Evolutionary conservation across 2,113 vertebrate genomes (phyloP).

Genomic region (Boleophthalmus pectinirostris): DNA sequence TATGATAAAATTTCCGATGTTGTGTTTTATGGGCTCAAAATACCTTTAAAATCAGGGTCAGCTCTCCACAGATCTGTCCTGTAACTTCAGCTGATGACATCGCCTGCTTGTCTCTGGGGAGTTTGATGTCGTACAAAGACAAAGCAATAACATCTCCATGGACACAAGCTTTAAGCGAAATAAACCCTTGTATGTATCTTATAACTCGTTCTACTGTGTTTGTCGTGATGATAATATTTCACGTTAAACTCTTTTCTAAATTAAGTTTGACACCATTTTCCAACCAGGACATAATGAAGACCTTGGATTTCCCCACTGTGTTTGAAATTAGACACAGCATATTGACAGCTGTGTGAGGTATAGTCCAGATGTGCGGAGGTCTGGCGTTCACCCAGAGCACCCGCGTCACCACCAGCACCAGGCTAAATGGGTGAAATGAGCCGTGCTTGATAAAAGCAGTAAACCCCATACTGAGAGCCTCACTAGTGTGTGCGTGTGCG

Average conservation of each 20-base stretch:
- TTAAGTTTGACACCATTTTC: neutral
- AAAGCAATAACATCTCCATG: too few species aligned
- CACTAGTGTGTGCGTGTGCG: constrained; percentile 32
- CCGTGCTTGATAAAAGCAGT: constrained; percentile 52
- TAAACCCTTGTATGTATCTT: neutral
- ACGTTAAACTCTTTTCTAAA: neutral
- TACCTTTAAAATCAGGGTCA: too few species aligned
- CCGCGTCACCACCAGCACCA: constrained; percentile 25
- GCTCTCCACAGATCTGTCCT: too few species aligned
- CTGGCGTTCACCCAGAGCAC: constrained; percentile 12
- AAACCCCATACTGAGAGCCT: constrained; percentile 42
- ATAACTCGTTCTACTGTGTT: neutral
- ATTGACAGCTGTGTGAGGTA: constrained; percentile 29
- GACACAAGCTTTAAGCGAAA: neutral
- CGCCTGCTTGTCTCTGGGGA: too few species aligned
- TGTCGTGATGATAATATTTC: neutral
- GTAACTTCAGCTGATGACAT: too few species aligned
- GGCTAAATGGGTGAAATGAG: constrained; percentile 64
- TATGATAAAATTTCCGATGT: too few species aligned
- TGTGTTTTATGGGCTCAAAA: too few species aligned
- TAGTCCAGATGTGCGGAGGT: constrained; percentile 59
- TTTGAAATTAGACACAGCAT: constrained; percentile 57
- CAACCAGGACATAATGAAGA: constrained; percentile 1
- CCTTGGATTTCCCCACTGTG: constrained; percentile 23
- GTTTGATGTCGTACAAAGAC: too few species aligned